phyloP scores from a whole-genome alignment of 2,888 invertebrate genomes.

The Seira sanloemensis region DNA sequence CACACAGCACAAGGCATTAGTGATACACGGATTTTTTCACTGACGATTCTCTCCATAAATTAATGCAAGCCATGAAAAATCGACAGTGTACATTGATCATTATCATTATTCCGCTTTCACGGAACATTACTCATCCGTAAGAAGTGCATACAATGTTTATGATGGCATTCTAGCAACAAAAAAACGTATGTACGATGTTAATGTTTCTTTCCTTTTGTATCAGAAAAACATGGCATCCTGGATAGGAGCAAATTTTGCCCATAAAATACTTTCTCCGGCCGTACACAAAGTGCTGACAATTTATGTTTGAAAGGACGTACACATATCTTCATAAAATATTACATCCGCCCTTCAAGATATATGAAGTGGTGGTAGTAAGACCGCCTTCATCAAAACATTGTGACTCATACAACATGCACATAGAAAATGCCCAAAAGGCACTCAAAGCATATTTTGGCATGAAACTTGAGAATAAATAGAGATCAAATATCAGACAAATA shows the following conservation, averaged over 20 bases:
- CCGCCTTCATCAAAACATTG: no score
- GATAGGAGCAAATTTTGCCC: not conserved
- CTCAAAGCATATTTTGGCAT: not conserved
- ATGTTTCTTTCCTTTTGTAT: no score
- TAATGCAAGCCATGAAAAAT: not conserved
- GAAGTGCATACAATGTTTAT: not conserved
- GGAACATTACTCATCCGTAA: not conserved
- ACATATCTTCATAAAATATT: no score
- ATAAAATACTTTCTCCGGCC: not conserved
- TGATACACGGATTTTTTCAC: not conserved
- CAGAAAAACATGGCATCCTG: not conserved
- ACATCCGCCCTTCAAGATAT: no score
- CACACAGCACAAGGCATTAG: not conserved
- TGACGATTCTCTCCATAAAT: constrained; percentile 4
- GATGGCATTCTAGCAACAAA: no score
- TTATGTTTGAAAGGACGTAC: no score
- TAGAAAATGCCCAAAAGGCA: not conserved
- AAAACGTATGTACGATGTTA: no score
- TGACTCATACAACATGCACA: no score
- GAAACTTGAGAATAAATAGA: not conserved
- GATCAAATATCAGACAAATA: not conserved
- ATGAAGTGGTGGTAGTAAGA: no score
- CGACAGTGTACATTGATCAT: not conserved
- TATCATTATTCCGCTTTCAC: not conserved
- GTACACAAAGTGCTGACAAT: no score